A percentile compares a stretch with the other conserved stretches of the same genome.
Evolutionary conservation across 2,797 vertebrate genomes (phyloP).

Genomic region (Halcyon chelicuti): DNA sequence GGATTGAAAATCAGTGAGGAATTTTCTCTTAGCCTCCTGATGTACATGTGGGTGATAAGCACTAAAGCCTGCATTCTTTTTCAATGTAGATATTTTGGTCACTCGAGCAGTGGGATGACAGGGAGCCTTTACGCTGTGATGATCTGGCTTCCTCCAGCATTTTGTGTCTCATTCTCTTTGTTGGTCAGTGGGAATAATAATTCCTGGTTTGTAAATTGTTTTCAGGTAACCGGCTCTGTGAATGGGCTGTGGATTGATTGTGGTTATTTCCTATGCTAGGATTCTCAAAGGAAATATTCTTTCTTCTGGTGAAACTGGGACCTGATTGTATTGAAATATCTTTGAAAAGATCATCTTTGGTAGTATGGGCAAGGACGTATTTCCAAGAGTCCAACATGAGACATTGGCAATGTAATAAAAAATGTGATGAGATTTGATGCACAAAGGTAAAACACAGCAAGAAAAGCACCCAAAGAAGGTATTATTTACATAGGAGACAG

Average conservation of each 20-base stretch:
- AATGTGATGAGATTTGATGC: neutral
- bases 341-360: neutral
- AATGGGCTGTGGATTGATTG: neutral
- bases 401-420: neutral
- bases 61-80: neutral
- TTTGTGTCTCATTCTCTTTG: neutral
- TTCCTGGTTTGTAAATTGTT: neutral
- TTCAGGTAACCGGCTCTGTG: neutral
- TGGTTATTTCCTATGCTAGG: neutral
- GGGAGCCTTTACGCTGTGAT: neutral
- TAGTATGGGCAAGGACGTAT: neutral
- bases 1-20: neutral
- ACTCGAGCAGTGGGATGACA: neutral
- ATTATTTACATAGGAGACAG: neutral
- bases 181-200: neutral
- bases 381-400: neutral
- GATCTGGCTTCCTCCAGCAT: neutral
- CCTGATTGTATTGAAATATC: neutral
- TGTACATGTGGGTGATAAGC: neutral
- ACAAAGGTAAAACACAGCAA: neutral
- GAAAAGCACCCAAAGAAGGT: neutral
- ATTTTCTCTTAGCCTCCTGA: neutral
- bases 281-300: neutral
- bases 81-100: neutral
- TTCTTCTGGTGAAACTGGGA: neutral